Percentiles rank a stretch among this genome's conserved stretches.
These are phyloP conservation scores for Lethrus apterus DNA, from an alignment of 1,140 invertebrate genomes.

Conservation along the genomic window DNA sequence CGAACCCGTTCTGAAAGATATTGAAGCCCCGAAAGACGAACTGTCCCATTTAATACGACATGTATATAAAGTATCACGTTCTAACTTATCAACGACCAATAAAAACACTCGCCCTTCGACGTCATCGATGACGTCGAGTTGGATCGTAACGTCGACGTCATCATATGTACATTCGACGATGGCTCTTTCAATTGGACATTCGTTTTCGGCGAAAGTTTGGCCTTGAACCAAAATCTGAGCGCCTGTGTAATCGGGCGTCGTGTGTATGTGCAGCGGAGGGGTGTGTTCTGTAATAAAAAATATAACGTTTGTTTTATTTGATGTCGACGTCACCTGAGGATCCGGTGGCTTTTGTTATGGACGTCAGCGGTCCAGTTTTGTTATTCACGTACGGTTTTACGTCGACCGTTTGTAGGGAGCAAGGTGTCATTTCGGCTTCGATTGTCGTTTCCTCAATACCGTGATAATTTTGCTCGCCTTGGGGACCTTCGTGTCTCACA, in stretches of 20 bases:
- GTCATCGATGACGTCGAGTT: not conserved
- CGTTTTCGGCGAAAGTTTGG: not conserved
- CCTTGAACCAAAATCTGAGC: not conserved
- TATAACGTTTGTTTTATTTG: no score
- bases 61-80: not conserved
- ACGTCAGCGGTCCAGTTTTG: not conserved
- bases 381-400: not conserved
- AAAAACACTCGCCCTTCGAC: not conserved
- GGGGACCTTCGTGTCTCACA: conserved; percentile 3
- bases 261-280: not conserved
- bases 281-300: no score
- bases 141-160: not conserved
- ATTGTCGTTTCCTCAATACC: no score
- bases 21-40: not conserved
- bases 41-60: not conserved
- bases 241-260: not conserved
- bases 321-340: not conserved
- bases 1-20: not conserved
- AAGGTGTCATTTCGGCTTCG: not conserved
- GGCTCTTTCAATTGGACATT: not conserved
- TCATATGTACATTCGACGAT: not conserved
- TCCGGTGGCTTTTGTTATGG: not conserved
- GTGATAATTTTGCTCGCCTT: no score
- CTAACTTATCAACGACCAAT: not conserved
- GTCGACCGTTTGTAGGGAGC: not conserved